These are phyloP conservation scores for Montipora sp. DNA, from an alignment of 64 coral and sea anemone species.

Conservation along the genomic window DNA sequence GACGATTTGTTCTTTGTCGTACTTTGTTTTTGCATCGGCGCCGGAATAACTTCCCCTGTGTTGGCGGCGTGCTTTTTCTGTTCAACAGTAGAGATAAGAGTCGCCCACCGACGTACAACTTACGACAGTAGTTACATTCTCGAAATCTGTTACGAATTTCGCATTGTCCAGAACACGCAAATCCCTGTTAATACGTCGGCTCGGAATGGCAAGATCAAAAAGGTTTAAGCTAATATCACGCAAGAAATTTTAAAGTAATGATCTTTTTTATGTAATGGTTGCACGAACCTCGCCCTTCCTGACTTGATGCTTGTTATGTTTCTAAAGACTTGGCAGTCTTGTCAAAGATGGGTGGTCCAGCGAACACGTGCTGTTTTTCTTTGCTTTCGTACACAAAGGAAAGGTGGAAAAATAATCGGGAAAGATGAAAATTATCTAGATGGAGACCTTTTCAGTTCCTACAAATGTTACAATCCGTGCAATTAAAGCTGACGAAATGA, in stretches of 20 bases:
- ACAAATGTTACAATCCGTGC: background rate
- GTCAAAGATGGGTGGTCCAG: constrained; percentile 6
- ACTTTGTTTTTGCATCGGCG: constrained; percentile 22
- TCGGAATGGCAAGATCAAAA: background rate
- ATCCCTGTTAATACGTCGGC: background rate
- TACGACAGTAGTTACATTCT: background rate
- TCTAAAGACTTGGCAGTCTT: background rate
- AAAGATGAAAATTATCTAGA: background rate
- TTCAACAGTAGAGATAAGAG: background rate
- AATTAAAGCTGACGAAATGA: background rate
- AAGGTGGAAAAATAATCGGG: background rate
- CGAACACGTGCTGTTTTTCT: constrained; percentile 23
- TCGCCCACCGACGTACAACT: background rate
- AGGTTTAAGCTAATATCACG: constrained; percentile 1
- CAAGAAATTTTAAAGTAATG: background rate
- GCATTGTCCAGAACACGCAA: background rate
- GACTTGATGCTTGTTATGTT: constrained; percentile 33
- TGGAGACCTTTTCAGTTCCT: background rate
- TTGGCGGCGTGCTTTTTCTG: constrained; percentile 26
- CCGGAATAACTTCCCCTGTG: constrained; percentile 26
- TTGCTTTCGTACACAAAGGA: background rate
- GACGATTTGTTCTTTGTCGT: background rate
- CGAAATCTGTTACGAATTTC: constrained; percentile 37
- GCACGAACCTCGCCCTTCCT: constrained; percentile 16
- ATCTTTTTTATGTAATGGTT: background rate